phyloP scores from a whole-genome alignment of 92 coral and sea anemone genomes.

The Meandrina meandrites region DNA sequence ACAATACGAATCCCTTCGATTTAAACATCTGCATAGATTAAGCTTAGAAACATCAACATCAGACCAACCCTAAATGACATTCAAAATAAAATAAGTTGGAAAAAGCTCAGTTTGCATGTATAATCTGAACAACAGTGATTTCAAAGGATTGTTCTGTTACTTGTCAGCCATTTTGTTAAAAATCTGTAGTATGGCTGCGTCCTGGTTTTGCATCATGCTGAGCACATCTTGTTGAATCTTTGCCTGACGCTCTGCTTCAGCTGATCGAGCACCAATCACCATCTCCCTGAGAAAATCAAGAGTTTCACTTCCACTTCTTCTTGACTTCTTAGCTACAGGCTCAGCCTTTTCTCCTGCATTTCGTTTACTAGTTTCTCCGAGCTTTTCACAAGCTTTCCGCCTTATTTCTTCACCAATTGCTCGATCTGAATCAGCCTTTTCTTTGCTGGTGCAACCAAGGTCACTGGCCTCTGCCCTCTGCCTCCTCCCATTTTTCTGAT shows the following conservation, averaged over 20 bases:
- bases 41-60: no score
- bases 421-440: constrained; percentile 20
- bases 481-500: constrained; percentile 41
- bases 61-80: no score
- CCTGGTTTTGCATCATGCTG: constrained; percentile 13
- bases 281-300: constrained; percentile 10
- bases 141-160: not conserved
- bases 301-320: constrained; percentile 26
- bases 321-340: constrained; percentile 27
- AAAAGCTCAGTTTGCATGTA: not conserved
- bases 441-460: not conserved
- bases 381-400: constrained; percentile 30
- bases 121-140: not conserved
- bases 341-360: constrained; percentile 9
- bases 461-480: constrained; percentile 9
- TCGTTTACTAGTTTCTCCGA: constrained; percentile 29
- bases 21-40: no score
- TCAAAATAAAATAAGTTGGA: no score
- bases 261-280: constrained; percentile 29
- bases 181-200: not conserved
- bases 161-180: not conserved
- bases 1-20: no score
- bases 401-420: constrained; percentile 30
- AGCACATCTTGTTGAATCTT: constrained; percentile 26
- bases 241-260: constrained; percentile 39